Percentiles rank a stretch among this genome's conserved stretches.
Evolutionary conservation across 2,797 vertebrate genomes (phyloP).

Genomic region (Semaprochilodus insignis): DNA sequence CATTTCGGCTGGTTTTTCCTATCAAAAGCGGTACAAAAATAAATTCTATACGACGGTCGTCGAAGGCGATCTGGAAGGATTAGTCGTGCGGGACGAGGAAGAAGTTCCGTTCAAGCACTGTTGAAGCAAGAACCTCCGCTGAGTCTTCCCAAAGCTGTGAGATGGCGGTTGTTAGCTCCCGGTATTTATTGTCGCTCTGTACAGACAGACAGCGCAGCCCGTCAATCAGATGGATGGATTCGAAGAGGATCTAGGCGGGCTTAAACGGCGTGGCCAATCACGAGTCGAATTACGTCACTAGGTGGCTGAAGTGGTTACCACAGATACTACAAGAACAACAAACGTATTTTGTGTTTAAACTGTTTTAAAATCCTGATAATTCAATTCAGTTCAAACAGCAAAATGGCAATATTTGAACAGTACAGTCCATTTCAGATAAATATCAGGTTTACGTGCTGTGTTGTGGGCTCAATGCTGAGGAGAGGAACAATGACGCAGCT

Average conservation of each 20-base stretch:
- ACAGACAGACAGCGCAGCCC: background rate
- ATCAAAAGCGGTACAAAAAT: slow-evolving; percentile 60
- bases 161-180: background rate
- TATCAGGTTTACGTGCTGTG: background rate
- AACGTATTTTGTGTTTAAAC: background rate
- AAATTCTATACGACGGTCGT: background rate
- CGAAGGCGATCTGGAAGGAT: background rate
- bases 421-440: background rate
- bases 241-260: background rate
- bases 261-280: background rate
- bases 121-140: slow-evolving; percentile 78
- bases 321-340: background rate
- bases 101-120: slow-evolving; percentile 78
- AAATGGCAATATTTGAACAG: too few species aligned
- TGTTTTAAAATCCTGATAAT: background rate
- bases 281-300: background rate
- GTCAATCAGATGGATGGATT: slow-evolving; percentile 16
- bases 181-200: background rate
- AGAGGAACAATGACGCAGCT: background rate
- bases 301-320: background rate
- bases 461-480: background rate
- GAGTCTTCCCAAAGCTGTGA: background rate
- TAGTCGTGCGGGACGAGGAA: background rate
- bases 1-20: slow-evolving; percentile 74
- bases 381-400: background rate